phyloP scores from a whole-genome alignment of 2,888 invertebrate species.

The Pyrgus malvae region DNA sequence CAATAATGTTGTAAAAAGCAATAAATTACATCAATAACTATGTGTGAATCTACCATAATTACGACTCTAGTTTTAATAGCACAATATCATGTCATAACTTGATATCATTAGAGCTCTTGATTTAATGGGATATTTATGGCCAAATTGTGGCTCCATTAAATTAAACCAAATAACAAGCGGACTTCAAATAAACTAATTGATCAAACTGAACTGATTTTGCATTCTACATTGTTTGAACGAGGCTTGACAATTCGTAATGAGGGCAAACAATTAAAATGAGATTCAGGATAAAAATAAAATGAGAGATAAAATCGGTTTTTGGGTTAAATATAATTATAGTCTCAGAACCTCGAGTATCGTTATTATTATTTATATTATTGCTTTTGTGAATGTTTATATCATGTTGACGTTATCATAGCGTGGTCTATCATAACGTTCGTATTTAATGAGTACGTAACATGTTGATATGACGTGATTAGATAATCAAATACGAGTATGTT shows the following conservation, averaged over 20 bases:
- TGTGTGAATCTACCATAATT: background rate
- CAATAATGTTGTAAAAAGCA: no score
- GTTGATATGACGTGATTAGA: no score
- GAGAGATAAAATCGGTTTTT: background rate
- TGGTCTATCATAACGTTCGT: no score
- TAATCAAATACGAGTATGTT: no score
- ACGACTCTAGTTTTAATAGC: background rate
- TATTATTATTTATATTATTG: no score
- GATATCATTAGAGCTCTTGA: background rate
- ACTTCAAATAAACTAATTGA: constrained; percentile 22
- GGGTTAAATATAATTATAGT: no score
- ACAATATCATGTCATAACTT: background rate
- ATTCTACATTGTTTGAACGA: constrained; percentile 9
- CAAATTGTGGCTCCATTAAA: constrained; percentile 10
- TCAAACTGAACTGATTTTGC: constrained; percentile 10
- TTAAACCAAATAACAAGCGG: constrained; percentile 4
- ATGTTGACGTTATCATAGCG: no score
- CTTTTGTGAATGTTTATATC: no score
- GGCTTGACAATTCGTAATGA: constrained; percentile 13
- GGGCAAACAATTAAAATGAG: constrained; percentile 21
- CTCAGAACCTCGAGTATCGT: no score
- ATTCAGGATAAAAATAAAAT: constrained; percentile 13
- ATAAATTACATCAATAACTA: no score
- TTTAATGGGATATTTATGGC: constrained; percentile 4
- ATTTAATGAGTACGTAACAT: no score